Evolutionary conservation across 2,888 invertebrate species (phyloP).

Genomic region (Andrena hattorfiana): DNA sequence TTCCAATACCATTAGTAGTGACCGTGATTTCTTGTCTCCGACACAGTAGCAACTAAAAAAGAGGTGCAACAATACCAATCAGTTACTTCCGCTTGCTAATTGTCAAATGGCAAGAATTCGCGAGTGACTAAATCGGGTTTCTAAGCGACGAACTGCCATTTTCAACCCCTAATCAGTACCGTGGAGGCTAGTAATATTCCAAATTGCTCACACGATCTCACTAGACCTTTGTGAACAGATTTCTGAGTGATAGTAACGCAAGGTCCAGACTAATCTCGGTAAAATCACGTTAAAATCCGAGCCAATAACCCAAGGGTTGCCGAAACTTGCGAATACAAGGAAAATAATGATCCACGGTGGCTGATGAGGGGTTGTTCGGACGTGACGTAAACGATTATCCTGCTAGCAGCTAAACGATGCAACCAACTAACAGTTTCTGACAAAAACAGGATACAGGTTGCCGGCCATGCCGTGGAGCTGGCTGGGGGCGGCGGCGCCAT

Average conservation of each 20-base stretch:
- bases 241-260: no score
- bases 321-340: background rate
- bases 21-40: background rate
- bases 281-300: no score
- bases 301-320: no score
- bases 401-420: background rate
- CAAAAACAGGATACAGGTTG: conserved; percentile 89
- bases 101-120: conserved; percentile 7
- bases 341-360: conserved; percentile 20
- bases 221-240: no score
- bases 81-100: no score
- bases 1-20: conserved; percentile 7
- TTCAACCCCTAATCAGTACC: conserved; percentile 36
- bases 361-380: conserved; percentile 15
- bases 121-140: background rate
- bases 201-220: no score
- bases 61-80: background rate
- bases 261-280: no score
- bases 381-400: conserved; percentile 18
- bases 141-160: conserved; percentile 36
- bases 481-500: conserved; percentile 87
- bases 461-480: conserved; percentile 92
- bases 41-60: background rate
- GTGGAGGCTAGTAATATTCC: conserved; percentile 7
- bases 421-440: conserved; percentile 67